Conservation (phyloP, 2,113 vertebrate genomes). For the Perca schrenkii region DNA sequence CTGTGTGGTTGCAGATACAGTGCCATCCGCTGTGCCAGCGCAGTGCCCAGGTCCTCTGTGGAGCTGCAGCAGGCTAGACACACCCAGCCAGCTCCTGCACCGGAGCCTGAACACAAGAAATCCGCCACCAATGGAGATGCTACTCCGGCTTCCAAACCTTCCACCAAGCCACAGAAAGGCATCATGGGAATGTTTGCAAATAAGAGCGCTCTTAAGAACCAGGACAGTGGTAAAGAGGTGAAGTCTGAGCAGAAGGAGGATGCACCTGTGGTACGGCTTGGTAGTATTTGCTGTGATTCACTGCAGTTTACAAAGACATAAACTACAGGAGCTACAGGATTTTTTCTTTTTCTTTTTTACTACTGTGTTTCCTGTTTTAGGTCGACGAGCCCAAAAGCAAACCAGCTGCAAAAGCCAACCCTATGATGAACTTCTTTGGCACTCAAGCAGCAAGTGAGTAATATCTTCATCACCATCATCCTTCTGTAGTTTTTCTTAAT, state of each 20-base stretch:
- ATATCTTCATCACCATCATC: not conserved
- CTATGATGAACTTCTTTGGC: constrained; percentile 92
- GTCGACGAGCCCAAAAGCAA: constrained; percentile 85
- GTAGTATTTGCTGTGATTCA: not conserved
- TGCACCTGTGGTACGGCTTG: constrained; percentile 77
- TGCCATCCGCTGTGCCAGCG: constrained; percentile 88
- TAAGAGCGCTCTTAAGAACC: constrained; percentile 83
- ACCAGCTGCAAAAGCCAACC: constrained; percentile 80
- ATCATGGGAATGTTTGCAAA: constrained; percentile 94
- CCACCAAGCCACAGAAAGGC: constrained; percentile 85
- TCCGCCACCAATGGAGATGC: constrained; percentile 77
- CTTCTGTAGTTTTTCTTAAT: not conserved
- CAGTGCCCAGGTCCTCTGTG: constrained; percentile 77
- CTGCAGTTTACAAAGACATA: not conserved
- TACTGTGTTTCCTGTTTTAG: constrained; percentile 75
- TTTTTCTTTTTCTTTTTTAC: not conserved
- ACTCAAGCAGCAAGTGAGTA: constrained; percentile 91
- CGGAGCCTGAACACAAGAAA: constrained; percentile 7
- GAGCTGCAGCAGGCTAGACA: constrained; percentile 76
- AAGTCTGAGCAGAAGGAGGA: constrained; percentile 86
- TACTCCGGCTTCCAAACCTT: constrained; percentile 69
- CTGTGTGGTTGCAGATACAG: constrained; percentile 86
- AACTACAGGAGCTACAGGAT: not conserved
- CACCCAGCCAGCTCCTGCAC: not conserved
- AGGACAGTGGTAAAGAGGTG: constrained; percentile 82